These are phyloP conservation scores for Eutrigla gurnardus DNA, from an alignment of 2,797 vertebrate species.

Conservation along the genomic window DNA sequence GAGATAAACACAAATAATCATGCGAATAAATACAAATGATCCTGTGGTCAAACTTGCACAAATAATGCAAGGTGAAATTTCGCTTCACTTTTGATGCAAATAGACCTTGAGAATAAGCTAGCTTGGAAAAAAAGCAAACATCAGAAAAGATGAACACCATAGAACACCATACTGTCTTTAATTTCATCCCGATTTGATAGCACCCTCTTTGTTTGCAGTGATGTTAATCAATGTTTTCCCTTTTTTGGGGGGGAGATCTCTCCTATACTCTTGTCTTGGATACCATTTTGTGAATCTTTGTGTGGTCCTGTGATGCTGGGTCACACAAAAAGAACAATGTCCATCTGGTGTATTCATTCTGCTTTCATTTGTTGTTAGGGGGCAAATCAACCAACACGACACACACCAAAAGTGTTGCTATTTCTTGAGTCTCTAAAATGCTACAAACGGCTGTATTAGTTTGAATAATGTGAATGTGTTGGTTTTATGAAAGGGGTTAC, in stretches of 20 bases:
- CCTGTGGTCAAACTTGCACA: too few relatives aligned
- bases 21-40: too few relatives aligned
- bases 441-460: conserved; percentile 19
- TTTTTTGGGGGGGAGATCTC: neutral
- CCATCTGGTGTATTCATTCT: conserved; percentile 30
- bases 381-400: conserved; percentile 9
- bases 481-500: conserved; percentile 43
- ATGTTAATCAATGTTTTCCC: neutral
- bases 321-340: conserved; percentile 23
- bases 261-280: neutral
- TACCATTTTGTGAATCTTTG: conserved; percentile 5
- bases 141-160: neutral
- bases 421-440: conserved; percentile 2
- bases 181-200: neutral
- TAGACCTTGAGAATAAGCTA: too few relatives aligned
- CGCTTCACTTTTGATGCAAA: too few relatives aligned
- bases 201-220: neutral
- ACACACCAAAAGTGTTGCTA: conserved; percentile 21
- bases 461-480: conserved; percentile 48
- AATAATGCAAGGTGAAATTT: too few relatives aligned
- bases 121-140: neutral
- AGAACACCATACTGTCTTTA: neutral
- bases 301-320: conserved; percentile 1
- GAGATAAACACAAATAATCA: too few relatives aligned
- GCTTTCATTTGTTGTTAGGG: conserved; percentile 9